Percentiles rank a stretch among this genome's conserved stretches.
Evolutionary conservation across 2,888 invertebrate genomes (phyloP).

Genomic region (Erebia ligea): DNA sequence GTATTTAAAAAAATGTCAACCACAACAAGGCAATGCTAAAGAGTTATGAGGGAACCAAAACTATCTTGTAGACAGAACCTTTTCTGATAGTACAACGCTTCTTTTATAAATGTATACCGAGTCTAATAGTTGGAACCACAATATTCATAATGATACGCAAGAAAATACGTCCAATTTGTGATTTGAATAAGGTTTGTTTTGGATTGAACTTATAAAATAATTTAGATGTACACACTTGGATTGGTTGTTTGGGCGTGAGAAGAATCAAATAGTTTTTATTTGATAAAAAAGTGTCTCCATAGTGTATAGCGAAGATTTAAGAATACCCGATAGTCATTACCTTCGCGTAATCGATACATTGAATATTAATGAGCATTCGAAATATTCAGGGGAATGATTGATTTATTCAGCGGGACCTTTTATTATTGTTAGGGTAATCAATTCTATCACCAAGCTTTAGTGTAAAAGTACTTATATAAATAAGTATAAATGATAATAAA

Average conservation of each 20-base stretch:
- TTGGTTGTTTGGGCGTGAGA: constrained; percentile 37
- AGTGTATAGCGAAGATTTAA: constrained; percentile 36
- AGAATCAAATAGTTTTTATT: constrained; percentile 36
- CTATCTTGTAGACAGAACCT: constrained; percentile 45
- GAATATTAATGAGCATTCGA: constrained; percentile 40
- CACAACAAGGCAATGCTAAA: constrained; percentile 44
- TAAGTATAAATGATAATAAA: constrained; percentile 38
- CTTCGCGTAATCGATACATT: constrained; percentile 44
- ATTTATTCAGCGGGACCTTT: constrained; percentile 38
- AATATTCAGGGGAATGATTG: constrained; percentile 41
- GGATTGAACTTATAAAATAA: constrained; percentile 1
- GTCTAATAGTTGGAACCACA: constrained; percentile 38
- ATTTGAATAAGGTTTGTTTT: constrained; percentile 12
- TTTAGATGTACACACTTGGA: constrained; percentile 9
- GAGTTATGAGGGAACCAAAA: constrained; percentile 48
- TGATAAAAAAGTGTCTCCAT: constrained; percentile 36
- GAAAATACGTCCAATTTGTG: constrained; percentile 1
- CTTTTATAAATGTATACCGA: constrained; percentile 48
- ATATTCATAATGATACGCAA: neutral
- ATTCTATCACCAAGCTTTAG: constrained; percentile 35
- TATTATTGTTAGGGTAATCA: constrained; percentile 35
- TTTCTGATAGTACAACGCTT: constrained; percentile 45
- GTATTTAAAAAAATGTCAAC: constrained; percentile 27
- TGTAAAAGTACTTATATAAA: constrained; percentile 34
- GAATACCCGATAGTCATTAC: constrained; percentile 37